Evolutionary conservation across 1,140 invertebrate species (phyloP).

Genomic region (Drosophila bocki): DNA sequence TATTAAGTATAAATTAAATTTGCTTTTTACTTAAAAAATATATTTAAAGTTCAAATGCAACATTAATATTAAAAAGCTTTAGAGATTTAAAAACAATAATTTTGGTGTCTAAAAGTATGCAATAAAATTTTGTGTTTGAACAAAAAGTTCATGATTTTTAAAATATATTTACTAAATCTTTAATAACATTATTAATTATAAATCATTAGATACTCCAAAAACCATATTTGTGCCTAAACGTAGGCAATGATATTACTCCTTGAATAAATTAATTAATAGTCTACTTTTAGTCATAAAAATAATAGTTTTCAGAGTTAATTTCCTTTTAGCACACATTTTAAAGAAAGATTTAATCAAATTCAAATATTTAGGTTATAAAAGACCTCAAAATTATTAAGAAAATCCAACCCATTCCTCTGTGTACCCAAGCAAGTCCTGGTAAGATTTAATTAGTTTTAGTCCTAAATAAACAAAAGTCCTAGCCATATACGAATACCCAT

Average conservation of each 20-base stretch:
- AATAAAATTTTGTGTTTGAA: no score
- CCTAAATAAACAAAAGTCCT: conserved; percentile 18
- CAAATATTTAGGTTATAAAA: not conserved
- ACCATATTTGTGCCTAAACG: not conserved
- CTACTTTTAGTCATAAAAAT: not conserved
- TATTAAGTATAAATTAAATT: no score
- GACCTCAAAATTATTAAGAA: not conserved
- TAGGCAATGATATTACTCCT: no score
- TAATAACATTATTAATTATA: not conserved
- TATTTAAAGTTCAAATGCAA: not conserved
- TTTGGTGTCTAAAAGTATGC: not conserved
- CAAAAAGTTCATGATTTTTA: not conserved
- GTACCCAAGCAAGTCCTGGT: conserved; percentile 8
- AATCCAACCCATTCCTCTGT: conserved; percentile 2
- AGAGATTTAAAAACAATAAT: no score
- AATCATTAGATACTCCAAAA: not conserved
- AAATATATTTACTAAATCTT: not conserved
- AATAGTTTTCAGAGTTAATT: not conserved
- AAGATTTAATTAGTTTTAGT: conserved; percentile 17
- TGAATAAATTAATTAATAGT: not conserved
- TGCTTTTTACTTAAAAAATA: no score
- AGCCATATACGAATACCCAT: conserved; percentile 11
- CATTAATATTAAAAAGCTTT: not conserved
- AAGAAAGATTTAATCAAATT: not conserved
- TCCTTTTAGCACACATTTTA: not conserved